Evolutionary conservation across 2,888 invertebrate species (phyloP), one percentile per base, ranked within the genome.

Genomic region (Andrena fulva): DNA sequence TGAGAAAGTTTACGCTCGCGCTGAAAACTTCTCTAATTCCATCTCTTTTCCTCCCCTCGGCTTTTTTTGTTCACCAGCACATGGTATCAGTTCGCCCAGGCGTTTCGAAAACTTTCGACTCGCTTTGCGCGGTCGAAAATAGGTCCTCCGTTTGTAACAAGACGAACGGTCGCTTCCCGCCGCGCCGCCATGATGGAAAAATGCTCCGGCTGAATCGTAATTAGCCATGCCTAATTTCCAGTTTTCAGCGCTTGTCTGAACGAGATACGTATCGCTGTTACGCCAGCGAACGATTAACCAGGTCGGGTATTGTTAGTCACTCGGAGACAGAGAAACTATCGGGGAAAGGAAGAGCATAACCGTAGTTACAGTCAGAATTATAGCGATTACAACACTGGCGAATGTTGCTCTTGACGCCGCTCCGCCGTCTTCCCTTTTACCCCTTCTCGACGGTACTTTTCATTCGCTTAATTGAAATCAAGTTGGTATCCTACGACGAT

Each of bases 281-380:
- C 89, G 87, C 85, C 89, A 89, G 85, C 88, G 90, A 91, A 90
- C 90, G 90, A 91, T 92, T 90, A 91, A 91, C 91, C 89, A 87
- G 90, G 86, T 85, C 90, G 85, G 80, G 85, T 87, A 89, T 87
- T 85, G 87, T 89, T 89, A 74, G 80, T 83, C 86, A 85, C 85
- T 85, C 80, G 80, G 82, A 87, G 85, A 86, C 83, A 82, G 85
- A 81, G 80, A 85, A 85, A 86, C 86, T 81, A 85, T 85, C 82
- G 77, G 74, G 77, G 77, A 87, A 83, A 86, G 80, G 73, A 83
- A 80, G 75, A 82, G 69, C 63, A 59, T 80, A 87, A 84, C 77
- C 82, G 84, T 79, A 78, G 77, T 82, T 82, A 80, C 74, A 72
- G 73, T 59, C 75, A 74, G 76, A 85, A 85, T 84, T 80, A 69